Evolutionary conservation across 2,113 vertebrate species (phyloP).

Genomic region (Gulo gulo): DNA sequence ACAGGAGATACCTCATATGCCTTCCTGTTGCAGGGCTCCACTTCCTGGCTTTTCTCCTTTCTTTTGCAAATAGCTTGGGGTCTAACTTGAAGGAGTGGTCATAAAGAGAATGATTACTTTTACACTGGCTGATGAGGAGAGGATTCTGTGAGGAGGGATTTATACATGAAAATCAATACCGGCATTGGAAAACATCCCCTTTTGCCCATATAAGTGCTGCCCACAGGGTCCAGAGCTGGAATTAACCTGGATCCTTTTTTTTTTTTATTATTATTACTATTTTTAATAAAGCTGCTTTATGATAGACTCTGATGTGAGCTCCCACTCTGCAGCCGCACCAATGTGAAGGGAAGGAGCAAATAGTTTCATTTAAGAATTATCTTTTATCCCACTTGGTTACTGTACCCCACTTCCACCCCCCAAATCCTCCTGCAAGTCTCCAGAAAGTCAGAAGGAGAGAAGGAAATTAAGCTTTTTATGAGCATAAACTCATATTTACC

Average conservation of each 20-base stretch:
- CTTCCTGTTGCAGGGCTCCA: background rate
- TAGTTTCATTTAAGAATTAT: background rate
- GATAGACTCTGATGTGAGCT: constrained; percentile 2
- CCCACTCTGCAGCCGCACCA: background rate
- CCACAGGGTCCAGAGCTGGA: constrained; percentile 70
- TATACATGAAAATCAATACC: constrained; percentile 78
- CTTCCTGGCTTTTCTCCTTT: background rate
- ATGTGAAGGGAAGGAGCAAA: constrained; percentile 4
- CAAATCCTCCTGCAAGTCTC: background rate
- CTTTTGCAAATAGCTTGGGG: constrained; percentile 34
- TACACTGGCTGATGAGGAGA: constrained; percentile 45
- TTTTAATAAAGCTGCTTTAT: constrained; percentile 71
- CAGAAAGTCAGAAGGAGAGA: background rate
- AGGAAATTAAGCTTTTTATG: constrained; percentile 30
- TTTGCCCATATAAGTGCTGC: constrained; percentile 65
- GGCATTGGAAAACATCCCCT: constrained; percentile 47
- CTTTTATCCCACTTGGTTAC: background rate
- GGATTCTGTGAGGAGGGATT: constrained; percentile 49
- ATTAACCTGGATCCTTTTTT: constrained; percentile 54
- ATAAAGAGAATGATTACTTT: constrained; percentile 79
- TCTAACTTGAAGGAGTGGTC: constrained; percentile 62
- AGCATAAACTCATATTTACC: background rate
- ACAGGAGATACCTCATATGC: constrained; percentile 1
- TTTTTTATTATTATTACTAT: constrained; percentile 66
- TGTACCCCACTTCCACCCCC: background rate